Evolutionary conservation across 2,888 invertebrate species (phyloP), one percentile per base, ranked within the genome.

Genomic region (Operophtera brumata): DNA sequence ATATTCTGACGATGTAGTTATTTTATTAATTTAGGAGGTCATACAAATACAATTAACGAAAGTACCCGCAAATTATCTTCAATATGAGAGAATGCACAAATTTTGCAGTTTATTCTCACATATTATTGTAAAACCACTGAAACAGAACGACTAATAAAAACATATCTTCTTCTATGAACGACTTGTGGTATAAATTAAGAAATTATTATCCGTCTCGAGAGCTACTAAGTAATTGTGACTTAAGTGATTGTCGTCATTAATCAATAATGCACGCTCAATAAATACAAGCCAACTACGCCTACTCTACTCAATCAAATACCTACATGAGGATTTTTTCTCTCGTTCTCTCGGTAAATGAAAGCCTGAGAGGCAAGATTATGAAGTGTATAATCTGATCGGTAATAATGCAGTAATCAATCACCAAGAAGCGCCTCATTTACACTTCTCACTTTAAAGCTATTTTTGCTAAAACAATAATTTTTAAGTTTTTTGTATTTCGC

Each of bases 251-350:
- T 66, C 59, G 61, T 72, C 71, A 79, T 79, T 75, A 77, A 80
- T 78, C 71, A 74, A 73, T 73, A 77, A 80, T 76, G 78, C 76
- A 69, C 69, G 74, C 72, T 77, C 71, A 71, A 71, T 76, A 72
- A 73, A 69, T 69, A 71, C 69, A 67, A 48, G 14, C 69, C 62
- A 62, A 67, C 57, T 57, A 66, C 71, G 70, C 75, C 79, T 65
- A 68, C 61, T 64, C 63, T 67, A 61, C 70, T 71, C 64, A 59
- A 58, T 61, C 61, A 65, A 37, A 51, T 55, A 66, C 59, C 48
- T 47, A 60, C 53, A 57, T 59, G n/a, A 36, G 50, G 13, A 49
- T 54, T 47, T 44, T 44, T 36, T 65, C 60, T 64, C 61, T 62
- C 52, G 42, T 54, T 54, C 40, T 13, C 32, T 36, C n/a, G 6